Evolutionary conservation across 2,113 vertebrate genomes (phyloP), one percentile per base, ranked within the genome.

Genomic region (Proteles cristata): DNA sequence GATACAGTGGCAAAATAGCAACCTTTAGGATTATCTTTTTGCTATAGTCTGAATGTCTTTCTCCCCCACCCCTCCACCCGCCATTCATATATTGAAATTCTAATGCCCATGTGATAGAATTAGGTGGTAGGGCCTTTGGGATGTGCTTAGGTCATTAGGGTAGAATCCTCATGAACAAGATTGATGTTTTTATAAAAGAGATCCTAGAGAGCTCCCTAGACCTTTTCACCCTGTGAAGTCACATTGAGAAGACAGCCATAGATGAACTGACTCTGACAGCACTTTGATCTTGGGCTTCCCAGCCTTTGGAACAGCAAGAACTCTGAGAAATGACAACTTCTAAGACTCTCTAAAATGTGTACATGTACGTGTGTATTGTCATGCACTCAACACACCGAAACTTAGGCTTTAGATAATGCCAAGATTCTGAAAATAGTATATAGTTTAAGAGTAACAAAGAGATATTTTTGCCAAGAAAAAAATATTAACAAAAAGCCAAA

Each of bases 371-470:
- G 2, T 89, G 33, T 83, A 33, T 92, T 81, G 76, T 48, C 26
- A 82, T 89, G 69, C 16, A 15, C 16, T 92, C n/a, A 93, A 16
- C 14, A 23, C n/a, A 73, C 48, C 55, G 92, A 90, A 87, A 95
- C 53, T 96, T 90, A 96, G 55, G 11, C 31, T 93, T 92, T 91
- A 53, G 83, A 10, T 92, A 92, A 95, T 90, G 43, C n/a, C 69
- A 93, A 9, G 82, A 90, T 86, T 96, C 45, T 92, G 95, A 93
- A 96, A 95, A 77, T 92, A 88, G 66, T 61, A 76, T 63, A 48
- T 65, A 71, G 55, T 16, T 65, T 96, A 93, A 89, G 45, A 87
- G 81, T 80, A 43, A 87, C 4, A 81, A 95, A 83, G 61, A 39
- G 28, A 77, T 5, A 53, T 88, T 95, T 88, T 96, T 88, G 21